Percentiles rank a stretch among this genome's conserved stretches.
Evolutionary conservation across 2,113 vertebrate genomes (phyloP).

Genomic region (Prunella himalayana): DNA sequence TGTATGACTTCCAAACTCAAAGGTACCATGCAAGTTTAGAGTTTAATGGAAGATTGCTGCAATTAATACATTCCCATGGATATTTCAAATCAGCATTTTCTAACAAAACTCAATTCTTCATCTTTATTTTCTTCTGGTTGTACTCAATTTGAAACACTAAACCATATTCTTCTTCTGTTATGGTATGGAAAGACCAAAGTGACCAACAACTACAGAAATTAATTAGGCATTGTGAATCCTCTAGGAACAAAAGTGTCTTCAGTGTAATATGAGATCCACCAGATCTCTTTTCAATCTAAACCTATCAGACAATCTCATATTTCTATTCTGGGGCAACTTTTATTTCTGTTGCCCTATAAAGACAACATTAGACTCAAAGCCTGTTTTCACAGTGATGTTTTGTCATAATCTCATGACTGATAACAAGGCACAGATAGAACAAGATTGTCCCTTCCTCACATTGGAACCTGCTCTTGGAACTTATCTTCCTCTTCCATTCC

Average conservation of each 20-base stretch:
- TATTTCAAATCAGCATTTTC: not conserved
- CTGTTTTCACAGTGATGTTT: not conserved
- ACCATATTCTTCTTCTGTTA: not conserved
- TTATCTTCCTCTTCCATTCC: not conserved
- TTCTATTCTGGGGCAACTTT: not conserved
- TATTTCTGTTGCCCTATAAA: not conserved
- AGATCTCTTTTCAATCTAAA: not conserved
- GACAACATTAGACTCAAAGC: not conserved
- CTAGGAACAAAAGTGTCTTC: not conserved
- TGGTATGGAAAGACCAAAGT: not conserved
- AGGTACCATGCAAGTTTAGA: not conserved
- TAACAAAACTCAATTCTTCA: not conserved
- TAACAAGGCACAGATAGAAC: not conserved
- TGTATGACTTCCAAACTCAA: not conserved
- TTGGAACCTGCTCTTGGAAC: not conserved
- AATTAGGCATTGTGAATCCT: not conserved
- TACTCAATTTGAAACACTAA: not conserved
- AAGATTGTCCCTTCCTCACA: not conserved
- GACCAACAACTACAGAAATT: not conserved
- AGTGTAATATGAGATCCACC: not conserved
- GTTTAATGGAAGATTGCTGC: not conserved
- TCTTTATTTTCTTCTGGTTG: not conserved
- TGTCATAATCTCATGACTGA: not conserved
- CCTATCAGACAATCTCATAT: not conserved
- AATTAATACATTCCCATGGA: not conserved